A percentile compares a stretch with the other conserved stretches of the same genome.
Evolutionary conservation across 1,140 invertebrate genomes (phyloP).

Genomic region (Drosophila melanica): DNA sequence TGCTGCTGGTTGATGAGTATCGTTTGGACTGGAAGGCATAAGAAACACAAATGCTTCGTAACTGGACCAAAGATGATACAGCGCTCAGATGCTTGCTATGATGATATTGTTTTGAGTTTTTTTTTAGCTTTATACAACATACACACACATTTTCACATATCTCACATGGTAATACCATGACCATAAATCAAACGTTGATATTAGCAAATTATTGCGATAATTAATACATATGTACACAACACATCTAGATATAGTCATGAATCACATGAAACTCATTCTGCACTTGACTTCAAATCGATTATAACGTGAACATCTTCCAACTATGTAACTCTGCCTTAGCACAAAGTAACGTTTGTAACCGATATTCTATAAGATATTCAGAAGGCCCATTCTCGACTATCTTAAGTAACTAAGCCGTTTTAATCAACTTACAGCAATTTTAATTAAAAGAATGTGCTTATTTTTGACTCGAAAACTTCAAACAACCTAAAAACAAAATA

Average conservation of each 20-base stretch:
- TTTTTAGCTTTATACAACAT: slow-evolving; percentile 32
- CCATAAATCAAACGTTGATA: slow-evolving; percentile 58
- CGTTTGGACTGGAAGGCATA: slow-evolving; percentile 84
- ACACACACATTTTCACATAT: slow-evolving; percentile 53
- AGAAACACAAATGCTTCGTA: background rate
- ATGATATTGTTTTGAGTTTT: slow-evolving; percentile 37
- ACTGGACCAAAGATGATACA: slow-evolving; percentile 35
- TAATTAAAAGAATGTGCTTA: slow-evolving; percentile 37
- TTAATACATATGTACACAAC: slow-evolving; percentile 37
- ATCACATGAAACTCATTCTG: slow-evolving; percentile 39
- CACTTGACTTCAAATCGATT: slow-evolving; percentile 19
- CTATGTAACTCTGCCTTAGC: slow-evolving; percentile 76
- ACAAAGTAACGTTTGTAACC: slow-evolving; percentile 63
- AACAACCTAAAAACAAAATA: slow-evolving; percentile 18
- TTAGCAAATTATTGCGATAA: slow-evolving; percentile 60
- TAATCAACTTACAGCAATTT: slow-evolving; percentile 38
- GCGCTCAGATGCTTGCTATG: slow-evolving; percentile 51
- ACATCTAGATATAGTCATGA: slow-evolving; percentile 55
- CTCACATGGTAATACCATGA: slow-evolving; percentile 56
- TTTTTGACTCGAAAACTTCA: slow-evolving; percentile 30
- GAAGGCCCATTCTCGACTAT: slow-evolving; percentile 1
- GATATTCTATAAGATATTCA: slow-evolving; percentile 53
- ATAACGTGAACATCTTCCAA: slow-evolving; percentile 71
- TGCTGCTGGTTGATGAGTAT: slow-evolving; percentile 85
- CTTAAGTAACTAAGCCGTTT: slow-evolving; percentile 32